Base-by-base conservation (phyloP, 2,797 vertebrate species). In the Rhyacichthys aspro region DNA sequence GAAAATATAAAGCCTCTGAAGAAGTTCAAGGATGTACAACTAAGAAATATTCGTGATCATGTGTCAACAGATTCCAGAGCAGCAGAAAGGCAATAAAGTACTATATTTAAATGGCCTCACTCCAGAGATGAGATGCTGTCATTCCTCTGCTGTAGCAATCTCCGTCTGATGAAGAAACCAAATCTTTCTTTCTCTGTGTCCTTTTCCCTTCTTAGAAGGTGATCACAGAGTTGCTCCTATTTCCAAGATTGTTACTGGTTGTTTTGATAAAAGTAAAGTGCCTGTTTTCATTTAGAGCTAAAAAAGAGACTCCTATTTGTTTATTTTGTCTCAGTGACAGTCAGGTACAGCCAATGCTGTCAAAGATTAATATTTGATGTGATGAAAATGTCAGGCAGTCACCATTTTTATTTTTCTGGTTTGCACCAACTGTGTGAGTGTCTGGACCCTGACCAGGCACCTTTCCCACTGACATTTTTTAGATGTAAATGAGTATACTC, bases 21-120 rank as follows among this genome's bases (percentile, higher is more conserved):
- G 17, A 67, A 74, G 63, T 61, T 67, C 47, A 49, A 43, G 65
- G 71, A 62, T 64, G 37, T 39, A 50, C 58, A 49, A 11, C 54
- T 43, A 56, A 61, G 66, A 74, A 23, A 67, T 55, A 45, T 32
- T 37, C 68, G 1, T 55, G 70, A 70, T 76, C 58, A 3, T 8
- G 37, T 63, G 57, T 67, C 56, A 76, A 52, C 56, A 48, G 58
- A 59, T 50, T 72, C 18, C 49, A 49, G 53, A 32, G 48, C 42
- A 55, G 69, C 45, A 73, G 63, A 60, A 72, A 59, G 16, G 53
- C 23, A 77, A 84, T 80, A 76, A 78, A 76, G 68, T 72, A 46
- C 81, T 89, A 86, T 88, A 87, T 88, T 85, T 89, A 87, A 82
- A 83, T 32, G 2, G 50, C 73, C 74, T 84, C 68, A 59, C 76